These are phyloP conservation scores for Xestoiulus laeticollis DNA, from an alignment of 2,888 invertebrate species.

Conservation along the genomic window DNA sequence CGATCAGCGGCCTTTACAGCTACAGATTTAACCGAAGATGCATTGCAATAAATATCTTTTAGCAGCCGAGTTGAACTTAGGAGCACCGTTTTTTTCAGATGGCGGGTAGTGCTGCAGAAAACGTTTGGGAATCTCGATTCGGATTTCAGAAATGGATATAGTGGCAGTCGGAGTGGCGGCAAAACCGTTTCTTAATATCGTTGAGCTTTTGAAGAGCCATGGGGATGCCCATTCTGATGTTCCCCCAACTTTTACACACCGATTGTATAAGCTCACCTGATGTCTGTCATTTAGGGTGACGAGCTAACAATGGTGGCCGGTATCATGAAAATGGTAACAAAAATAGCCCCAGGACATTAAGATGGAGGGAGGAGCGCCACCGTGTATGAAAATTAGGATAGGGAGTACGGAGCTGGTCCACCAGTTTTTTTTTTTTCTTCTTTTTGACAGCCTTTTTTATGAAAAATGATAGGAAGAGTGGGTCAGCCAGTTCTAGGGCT, in stretches of 20 bases:
- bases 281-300: constrained; percentile 18
- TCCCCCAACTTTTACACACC: background rate
- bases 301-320: constrained; percentile 9
- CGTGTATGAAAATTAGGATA: constrained; percentile 5
- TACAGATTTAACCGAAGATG: background rate
- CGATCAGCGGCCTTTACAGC: background rate
- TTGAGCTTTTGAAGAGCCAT: background rate
- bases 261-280: constrained; percentile 26
- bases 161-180: background rate
- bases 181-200: background rate
- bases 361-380: constrained; percentile 17
- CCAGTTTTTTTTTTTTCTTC: background rate
- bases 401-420: background rate
- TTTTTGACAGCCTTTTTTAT: constrained; percentile 4
- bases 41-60: background rate
- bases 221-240: constrained; percentile 6
- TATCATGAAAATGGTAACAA: background rate
- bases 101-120: background rate
- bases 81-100: background rate
- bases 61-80: background rate
- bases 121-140: background rate
- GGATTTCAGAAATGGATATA: constrained; percentile 17
- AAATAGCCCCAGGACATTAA: background rate
- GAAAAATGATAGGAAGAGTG: constrained; percentile 26
- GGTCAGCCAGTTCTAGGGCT: background rate